Conservation (phyloP, 2,113 vertebrate genomes). For the Podarcis cretensis region DNA sequence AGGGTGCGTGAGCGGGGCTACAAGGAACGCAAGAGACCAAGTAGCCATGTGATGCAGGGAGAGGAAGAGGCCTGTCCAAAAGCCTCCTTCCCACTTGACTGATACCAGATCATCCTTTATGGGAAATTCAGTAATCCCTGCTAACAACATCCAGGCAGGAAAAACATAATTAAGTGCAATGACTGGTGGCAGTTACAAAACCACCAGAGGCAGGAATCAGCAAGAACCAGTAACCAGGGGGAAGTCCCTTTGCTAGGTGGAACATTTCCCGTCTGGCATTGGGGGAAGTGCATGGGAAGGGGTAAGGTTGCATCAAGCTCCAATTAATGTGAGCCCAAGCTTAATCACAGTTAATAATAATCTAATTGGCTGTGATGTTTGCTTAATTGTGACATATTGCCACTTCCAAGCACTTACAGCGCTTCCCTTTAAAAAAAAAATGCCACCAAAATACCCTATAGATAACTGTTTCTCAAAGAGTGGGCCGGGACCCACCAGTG, state of each 20-base stretch:
- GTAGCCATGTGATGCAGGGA: too few species aligned
- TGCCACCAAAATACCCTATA: conserved; percentile 12
- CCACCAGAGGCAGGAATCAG: not conserved
- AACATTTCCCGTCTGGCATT: not conserved
- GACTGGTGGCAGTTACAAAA: conserved; percentile 10
- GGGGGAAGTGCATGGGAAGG: not conserved
- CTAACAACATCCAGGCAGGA: not conserved
- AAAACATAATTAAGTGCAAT: conserved; percentile 18
- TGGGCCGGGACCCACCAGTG: too few species aligned
- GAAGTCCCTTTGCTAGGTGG: not conserved
- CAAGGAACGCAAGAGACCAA: not conserved
- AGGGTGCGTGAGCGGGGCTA: not conserved
- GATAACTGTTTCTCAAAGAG: conserved; percentile 19
- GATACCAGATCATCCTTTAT: not conserved
- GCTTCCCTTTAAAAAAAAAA: too few species aligned
- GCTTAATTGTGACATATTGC: not conserved
- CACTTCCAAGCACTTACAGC: conserved; percentile 28
- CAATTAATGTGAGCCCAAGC: conserved; percentile 57
- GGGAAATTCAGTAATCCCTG: not conserved
- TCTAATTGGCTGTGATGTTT: not conserved
- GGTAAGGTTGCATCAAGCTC: conserved; percentile 56
- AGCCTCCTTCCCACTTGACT: not conserved
- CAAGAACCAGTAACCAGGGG: not conserved
- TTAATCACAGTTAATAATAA: conserved; percentile 52
- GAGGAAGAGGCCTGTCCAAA: not conserved